Evolutionary conservation across 2,888 invertebrate genomes (phyloP), one percentile per base, ranked within the genome.

Genomic region (Subacronicta megacephala): DNA sequence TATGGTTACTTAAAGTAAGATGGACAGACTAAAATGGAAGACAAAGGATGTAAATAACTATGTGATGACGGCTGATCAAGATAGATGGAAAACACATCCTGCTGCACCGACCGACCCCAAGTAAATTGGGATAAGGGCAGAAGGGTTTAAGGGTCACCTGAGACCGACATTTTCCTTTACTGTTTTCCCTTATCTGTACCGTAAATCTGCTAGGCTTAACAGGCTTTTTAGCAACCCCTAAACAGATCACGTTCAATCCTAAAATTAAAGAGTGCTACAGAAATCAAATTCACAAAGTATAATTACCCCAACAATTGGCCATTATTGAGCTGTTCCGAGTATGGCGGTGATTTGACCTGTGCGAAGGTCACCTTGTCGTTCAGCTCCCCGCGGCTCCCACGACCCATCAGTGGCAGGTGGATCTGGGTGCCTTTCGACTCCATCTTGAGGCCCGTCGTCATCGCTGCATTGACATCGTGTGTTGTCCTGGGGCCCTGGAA

Each of bases 291-390:
- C 1, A 16, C 12, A 23, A 13, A 46, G 15, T 3, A 51, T 41
- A 81, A 90, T 93, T 84, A 96, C 96, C 95, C 95, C 74, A 95
- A 82, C 50, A 95, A 84, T 68, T 95, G 92, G 75, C 95, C 96
- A 89, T 96, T 96, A 80, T 96, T 96, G 79, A 96, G 95, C 85
- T 95, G 95, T 73, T 96, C 96, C 40, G 93, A 70, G 44, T 79
- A 79, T 0, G 95, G 90, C 9, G 87, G 86, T 17, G 85, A 92
- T 80, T 87, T 94, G 82, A 85, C 80, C 70, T 82, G 91, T 37
- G 85, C 92, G 81, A 91, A 95, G 60, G 87, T 89, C 70, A 93
- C 93, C 65, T 92, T 92, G 55, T 94, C 93, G 51, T 82, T 90
- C 51, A 92, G 83, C 64, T 94, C 93, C n/a, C 92, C 92, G 18